These are phyloP conservation scores for Mellivora capensis DNA, from an alignment of 2,113 vertebrate genomes.

Conservation along the genomic window DNA sequence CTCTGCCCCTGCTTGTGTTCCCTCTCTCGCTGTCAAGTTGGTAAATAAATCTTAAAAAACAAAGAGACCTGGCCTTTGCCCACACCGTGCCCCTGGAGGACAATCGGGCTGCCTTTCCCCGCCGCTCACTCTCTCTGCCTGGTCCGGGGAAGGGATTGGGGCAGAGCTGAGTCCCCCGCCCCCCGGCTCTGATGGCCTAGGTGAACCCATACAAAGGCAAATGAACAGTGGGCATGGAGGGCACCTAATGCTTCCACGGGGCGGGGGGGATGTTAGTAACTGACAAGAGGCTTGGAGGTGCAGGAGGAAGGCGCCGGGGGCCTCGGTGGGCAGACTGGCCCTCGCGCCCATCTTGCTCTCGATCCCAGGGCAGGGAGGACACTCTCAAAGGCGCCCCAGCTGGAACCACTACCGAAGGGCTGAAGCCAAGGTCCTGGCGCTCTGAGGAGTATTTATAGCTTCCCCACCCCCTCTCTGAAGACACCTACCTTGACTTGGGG, in stretches of 20 bases:
- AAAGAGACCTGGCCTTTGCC: background rate
- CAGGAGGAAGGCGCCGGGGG: no score
- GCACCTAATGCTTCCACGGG: rapidly evolving
- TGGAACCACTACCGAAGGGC: background rate
- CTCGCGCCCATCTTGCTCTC: background rate
- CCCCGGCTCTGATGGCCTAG: no score
- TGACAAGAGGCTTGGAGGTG: background rate
- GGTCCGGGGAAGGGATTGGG: no score
- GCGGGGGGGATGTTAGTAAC: background rate
- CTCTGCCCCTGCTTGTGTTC: no score
- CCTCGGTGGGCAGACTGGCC: rapidly evolving
- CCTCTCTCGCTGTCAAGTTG: no score
- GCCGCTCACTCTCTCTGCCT: rapidly evolving
- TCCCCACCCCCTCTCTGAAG: background rate
- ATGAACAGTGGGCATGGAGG: background rate
- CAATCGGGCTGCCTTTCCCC: background rate
- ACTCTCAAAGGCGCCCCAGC: background rate
- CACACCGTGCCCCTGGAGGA: background rate
- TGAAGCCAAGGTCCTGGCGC: background rate
- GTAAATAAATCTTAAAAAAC: no score
- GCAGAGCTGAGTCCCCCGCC: background rate
- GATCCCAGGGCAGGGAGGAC: background rate
- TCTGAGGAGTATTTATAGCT: slow-evolving; percentile 49
- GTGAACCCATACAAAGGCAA: background rate
- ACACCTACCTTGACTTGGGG: background rate